Percentiles rank a stretch among this genome's conserved stretches.
phyloP scores from a whole-genome alignment of 2,797 vertebrate genomes.

The Pipistrellus pygmaeus region DNA sequence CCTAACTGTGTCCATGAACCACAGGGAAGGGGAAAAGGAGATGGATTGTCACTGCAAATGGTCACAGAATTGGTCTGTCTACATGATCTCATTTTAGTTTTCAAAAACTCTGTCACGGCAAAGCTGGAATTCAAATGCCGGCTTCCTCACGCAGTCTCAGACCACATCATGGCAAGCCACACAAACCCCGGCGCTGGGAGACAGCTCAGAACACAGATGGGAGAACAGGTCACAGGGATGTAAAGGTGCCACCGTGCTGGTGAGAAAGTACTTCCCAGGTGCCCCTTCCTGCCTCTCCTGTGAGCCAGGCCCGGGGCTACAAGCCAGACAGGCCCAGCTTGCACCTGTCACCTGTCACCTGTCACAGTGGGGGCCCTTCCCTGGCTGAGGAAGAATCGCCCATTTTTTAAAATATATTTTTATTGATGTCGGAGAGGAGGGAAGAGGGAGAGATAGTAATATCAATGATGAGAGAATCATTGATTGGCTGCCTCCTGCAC shows the following conservation, averaged over 20 bases:
- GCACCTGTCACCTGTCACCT: not conserved
- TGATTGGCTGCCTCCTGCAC: too few relatives aligned
- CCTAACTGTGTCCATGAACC: not conserved
- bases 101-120: not conserved
- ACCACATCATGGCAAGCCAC: too few relatives aligned
- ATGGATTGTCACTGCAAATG: not conserved
- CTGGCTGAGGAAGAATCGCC: not conserved
- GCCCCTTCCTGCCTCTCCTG: not conserved
- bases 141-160: too few relatives aligned
- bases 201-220: not conserved
- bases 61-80: not conserved
- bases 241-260: too few relatives aligned
- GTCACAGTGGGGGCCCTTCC: not conserved
- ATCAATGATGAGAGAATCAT: too few relatives aligned
- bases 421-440: too few relatives aligned
- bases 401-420: not conserved
- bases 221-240: not conserved
- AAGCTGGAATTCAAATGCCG: too few relatives aligned
- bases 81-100: not conserved
- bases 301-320: not conserved
- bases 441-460: too few relatives aligned
- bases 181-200: too few relatives aligned
- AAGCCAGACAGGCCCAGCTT: not conserved
- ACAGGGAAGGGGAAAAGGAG: not conserved
- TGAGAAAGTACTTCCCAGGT: not conserved